phyloP scores from a whole-genome alignment of 2,113 vertebrate species.

The Lagopus muta region DNA sequence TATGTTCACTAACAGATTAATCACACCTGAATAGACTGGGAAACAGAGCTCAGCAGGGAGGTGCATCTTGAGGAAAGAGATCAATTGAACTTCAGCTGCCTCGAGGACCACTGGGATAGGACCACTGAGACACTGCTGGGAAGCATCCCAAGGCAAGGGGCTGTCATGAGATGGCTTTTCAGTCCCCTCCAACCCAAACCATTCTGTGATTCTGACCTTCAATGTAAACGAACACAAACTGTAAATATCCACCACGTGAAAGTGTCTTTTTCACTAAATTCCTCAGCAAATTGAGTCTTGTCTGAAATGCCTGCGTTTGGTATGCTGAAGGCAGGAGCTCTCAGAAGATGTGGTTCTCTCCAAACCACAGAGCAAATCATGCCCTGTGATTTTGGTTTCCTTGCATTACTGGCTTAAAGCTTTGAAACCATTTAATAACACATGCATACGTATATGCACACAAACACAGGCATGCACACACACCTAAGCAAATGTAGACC shows the following conservation, averaged over 20 bases:
- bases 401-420: background rate
- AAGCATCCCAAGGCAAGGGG: background rate
- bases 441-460: background rate
- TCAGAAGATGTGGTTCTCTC: constrained; percentile 32
- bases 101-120: background rate
- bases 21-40: background rate
- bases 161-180: too few relatives aligned
- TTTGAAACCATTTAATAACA: background rate
- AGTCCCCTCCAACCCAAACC: background rate
- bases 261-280: background rate
- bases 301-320: background rate
- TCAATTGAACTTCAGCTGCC: background rate
- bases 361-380: constrained; percentile 48
- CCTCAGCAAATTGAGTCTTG: background rate
- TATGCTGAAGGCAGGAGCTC: background rate
- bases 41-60: background rate
- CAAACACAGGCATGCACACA: background rate
- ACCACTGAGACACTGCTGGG: background rate
- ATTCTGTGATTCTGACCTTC: background rate
- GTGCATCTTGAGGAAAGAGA: background rate
- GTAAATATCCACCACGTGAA: background rate
- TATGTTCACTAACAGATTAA: background rate
- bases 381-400: constrained; percentile 67
- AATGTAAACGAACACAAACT: rapidly evolving
- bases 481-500: background rate